These are phyloP conservation scores for Plagodis pulveraria DNA, from an alignment of 2,888 invertebrate genomes.

Conservation along the genomic window DNA sequence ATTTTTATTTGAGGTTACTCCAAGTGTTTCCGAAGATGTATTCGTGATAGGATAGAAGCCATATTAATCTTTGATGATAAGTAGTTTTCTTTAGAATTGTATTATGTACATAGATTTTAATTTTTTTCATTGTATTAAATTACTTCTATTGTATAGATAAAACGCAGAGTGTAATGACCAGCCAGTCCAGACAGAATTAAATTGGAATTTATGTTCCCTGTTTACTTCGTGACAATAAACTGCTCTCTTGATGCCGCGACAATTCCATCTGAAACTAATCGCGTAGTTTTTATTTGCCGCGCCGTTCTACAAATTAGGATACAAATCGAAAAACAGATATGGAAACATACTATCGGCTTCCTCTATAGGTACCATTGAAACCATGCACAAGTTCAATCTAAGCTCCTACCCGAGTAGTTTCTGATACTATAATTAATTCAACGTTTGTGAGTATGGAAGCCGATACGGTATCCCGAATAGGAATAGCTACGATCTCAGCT, in stretches of 20 bases:
- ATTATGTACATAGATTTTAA: neutral
- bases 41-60: slow-evolving; percentile 25
- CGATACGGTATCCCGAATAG: slow-evolving; percentile 42
- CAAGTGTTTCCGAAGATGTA: slow-evolving; percentile 26
- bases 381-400: slow-evolving; percentile 33
- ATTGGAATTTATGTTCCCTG: slow-evolving; percentile 1
- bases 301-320: slow-evolving; percentile 7
- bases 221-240: slow-evolving; percentile 15
- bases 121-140: neutral
- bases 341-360: neutral
- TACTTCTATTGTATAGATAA: neutral
- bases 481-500: slow-evolving; percentile 20
- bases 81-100: neutral
- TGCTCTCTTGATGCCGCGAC: slow-evolving; percentile 11
- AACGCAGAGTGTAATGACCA: slow-evolving; percentile 1
- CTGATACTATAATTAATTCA: slow-evolving; percentile 48
- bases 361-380: slow-evolving; percentile 4
- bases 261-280: slow-evolving; percentile 8
- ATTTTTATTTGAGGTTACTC: slow-evolving; percentile 37
- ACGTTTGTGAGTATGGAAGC: slow-evolving; percentile 32
- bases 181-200: slow-evolving; percentile 2
- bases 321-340: slow-evolving; percentile 5
- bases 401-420: neutral
- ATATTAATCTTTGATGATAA: slow-evolving; percentile 12
- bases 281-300: slow-evolving; percentile 9